These are phyloP conservation scores for Ciconia maguari DNA, from an alignment of 2,113 vertebrate species.

Conservation along the genomic window DNA sequence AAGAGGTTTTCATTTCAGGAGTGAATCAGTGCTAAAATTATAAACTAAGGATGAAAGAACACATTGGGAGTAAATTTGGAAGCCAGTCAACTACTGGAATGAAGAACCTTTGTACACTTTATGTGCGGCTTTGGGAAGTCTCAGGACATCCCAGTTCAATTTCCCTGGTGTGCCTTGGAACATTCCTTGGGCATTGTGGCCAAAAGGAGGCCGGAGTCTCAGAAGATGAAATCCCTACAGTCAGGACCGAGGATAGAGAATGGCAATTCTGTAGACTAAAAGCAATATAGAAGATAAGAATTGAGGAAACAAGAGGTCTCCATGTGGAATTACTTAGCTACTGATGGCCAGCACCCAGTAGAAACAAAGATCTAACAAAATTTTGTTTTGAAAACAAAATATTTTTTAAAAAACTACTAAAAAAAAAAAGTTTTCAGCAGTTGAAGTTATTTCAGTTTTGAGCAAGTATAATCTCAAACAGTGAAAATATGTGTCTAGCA, in stretches of 20 bases:
- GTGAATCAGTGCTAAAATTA: conserved; percentile 76
- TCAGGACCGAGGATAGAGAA: background rate
- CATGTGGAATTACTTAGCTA: background rate
- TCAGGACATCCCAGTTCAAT: background rate
- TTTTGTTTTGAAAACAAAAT: conserved; percentile 5
- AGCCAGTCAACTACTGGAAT: background rate
- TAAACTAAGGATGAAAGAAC: background rate
- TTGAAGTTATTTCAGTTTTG: background rate
- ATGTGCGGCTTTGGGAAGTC: background rate
- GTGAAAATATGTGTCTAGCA: background rate
- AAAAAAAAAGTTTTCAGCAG: background rate
- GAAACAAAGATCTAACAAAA: background rate
- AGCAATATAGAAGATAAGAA: background rate
- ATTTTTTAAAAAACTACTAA: background rate
- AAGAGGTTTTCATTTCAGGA: conserved; percentile 74
- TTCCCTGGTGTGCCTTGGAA: background rate
- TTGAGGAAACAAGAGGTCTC: background rate
- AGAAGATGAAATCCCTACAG: background rate
- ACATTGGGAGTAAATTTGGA: background rate
- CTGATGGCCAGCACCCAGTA: background rate
- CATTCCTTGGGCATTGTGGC: background rate
- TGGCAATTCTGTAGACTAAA: background rate
- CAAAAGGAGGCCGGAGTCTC: background rate
- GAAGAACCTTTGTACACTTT: background rate
- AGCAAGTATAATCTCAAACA: background rate